Evolutionary conservation across 2,888 invertebrate species (phyloP).

Genomic region (Shargacucullia verbasci): DNA sequence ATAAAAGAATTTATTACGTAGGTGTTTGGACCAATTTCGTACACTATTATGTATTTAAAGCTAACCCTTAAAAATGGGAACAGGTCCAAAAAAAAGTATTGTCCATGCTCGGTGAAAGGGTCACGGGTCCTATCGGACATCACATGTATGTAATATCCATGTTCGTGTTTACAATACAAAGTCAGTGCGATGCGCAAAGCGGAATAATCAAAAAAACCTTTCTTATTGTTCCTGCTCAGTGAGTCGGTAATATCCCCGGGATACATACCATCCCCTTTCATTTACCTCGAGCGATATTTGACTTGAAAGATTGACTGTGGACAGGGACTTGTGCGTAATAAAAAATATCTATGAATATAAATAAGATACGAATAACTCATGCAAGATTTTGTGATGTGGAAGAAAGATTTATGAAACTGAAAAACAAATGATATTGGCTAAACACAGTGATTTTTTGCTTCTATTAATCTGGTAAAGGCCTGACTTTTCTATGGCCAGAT

Average conservation of each 20-base stretch:
- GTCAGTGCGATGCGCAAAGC: constrained; percentile 36
- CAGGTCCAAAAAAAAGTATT: constrained; percentile 19
- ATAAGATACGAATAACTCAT: constrained; percentile 30
- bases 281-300: constrained; percentile 54
- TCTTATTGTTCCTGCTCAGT: constrained; percentile 52
- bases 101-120: constrained; percentile 35
- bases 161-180: constrained; percentile 45
- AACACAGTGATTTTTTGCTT: too few species aligned
- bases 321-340: constrained; percentile 42
- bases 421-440: too few species aligned
- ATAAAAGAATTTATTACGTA: too few species aligned
- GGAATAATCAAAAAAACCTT: constrained; percentile 53
- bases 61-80: too few species aligned
- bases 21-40: too few species aligned
- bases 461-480: too few species aligned
- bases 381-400: constrained; percentile 14
- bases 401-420: constrained; percentile 9
- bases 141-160: constrained; percentile 13
- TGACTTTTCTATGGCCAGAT: too few species aligned
- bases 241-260: constrained; percentile 40
- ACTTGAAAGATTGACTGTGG: constrained; percentile 51
- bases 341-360: constrained; percentile 54
- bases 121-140: constrained; percentile 26
- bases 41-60: too few species aligned
- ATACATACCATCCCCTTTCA: constrained; percentile 35